Conservation (phyloP, 1,140 invertebrate genomes). For the Hycleus cichorii region DNA sequence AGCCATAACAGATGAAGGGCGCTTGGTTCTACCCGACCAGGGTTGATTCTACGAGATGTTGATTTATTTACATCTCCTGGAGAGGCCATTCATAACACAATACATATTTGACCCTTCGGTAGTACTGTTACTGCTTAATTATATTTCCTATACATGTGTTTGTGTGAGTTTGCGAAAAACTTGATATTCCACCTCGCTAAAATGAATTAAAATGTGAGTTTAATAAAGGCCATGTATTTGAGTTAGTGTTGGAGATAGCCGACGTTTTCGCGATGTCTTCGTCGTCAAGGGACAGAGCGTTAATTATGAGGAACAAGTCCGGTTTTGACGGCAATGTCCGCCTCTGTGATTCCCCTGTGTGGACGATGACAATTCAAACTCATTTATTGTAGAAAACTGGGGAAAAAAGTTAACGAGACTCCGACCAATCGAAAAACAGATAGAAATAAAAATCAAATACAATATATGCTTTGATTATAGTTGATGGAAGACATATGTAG, state of each 20-base stretch:
- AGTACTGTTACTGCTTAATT: neutral
- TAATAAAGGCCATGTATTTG: conserved; percentile 27
- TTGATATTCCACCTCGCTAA: conserved; percentile 6
- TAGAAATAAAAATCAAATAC: no score
- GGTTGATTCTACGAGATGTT: conserved; percentile 4
- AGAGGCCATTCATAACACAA: conserved; percentile 21
- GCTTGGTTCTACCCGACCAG: neutral
- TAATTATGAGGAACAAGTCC: conserved; percentile 30
- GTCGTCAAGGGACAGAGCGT: conserved; percentile 22
- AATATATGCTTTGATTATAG: no score
- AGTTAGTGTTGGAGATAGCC: conserved; percentile 16
- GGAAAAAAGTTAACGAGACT: no score
- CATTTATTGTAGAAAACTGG: no score
- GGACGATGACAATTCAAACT: no score
- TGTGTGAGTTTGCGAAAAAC: conserved; percentile 7
- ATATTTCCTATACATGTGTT: no score
- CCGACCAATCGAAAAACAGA: no score
- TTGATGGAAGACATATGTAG: no score
- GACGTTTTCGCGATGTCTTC: conserved; percentile 18
- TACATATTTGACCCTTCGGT: conserved; percentile 21
- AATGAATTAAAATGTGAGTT: conserved; percentile 29
- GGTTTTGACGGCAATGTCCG: conserved; percentile 7
- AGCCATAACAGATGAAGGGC: neutral
- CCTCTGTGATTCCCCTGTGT: neutral
- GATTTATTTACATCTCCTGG: conserved; percentile 23